phyloP scores from a whole-genome alignment of 2,113 vertebrate genomes.

The Laticauda colubrina region DNA sequence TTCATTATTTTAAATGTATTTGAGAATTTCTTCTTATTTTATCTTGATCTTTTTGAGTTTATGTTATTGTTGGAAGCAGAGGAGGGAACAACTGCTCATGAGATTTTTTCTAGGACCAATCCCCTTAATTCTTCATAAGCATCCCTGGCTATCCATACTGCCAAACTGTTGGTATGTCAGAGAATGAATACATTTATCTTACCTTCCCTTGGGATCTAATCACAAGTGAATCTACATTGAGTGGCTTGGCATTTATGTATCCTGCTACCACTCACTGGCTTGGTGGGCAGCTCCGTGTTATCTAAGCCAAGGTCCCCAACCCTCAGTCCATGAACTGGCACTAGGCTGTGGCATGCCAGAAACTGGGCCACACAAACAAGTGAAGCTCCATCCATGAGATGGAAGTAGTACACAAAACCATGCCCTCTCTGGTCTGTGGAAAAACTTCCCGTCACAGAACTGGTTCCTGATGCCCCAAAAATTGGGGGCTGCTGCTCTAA shows the following conservation, averaged over 20 bases:
- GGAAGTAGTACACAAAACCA: too few species aligned
- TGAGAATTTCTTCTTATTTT: background rate
- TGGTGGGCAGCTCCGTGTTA: too few species aligned
- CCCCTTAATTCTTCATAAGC: background rate
- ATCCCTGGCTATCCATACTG: background rate
- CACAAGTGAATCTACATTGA: background rate
- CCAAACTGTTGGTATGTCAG: background rate
- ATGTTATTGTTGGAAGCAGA: background rate
- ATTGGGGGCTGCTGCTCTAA: too few species aligned
- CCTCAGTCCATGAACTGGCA: too few species aligned
- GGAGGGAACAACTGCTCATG: background rate
- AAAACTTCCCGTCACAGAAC: too few species aligned
- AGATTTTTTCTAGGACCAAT: background rate
- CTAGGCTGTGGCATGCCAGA: too few species aligned
- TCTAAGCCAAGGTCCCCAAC: too few species aligned
- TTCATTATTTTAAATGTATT: background rate
- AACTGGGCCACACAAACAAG: too few species aligned
- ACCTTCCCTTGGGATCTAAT: background rate
- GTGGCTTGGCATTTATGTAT: background rate
- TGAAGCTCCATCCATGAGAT: too few species aligned
- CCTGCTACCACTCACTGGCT: too few species aligned
- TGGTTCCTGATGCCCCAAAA: too few species aligned
- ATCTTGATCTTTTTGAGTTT: background rate
- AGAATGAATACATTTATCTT: background rate
- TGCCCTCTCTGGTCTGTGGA: too few species aligned